These are phyloP conservation scores for Operophtera brumata DNA, from an alignment of 2,888 invertebrate genomes.

Conservation along the genomic window DNA sequence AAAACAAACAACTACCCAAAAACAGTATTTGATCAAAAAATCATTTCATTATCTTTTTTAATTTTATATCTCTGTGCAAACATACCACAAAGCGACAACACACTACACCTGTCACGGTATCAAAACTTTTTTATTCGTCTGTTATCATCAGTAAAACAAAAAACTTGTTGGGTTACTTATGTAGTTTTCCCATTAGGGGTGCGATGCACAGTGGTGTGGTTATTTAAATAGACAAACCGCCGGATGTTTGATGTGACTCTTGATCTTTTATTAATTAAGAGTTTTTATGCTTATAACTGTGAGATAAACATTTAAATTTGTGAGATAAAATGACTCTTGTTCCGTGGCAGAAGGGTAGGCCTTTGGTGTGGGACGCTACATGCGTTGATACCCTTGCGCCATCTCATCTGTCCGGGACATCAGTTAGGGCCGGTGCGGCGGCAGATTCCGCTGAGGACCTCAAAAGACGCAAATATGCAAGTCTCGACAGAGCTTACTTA, in stretches of 20 bases:
- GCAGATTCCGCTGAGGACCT: too few species aligned
- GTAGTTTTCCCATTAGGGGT: constrained; percentile 13
- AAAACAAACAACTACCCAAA: constrained; percentile 38
- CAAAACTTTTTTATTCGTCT: constrained; percentile 14
- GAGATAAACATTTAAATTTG: too few species aligned
- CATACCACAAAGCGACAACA: constrained; percentile 42
- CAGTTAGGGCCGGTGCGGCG: too few species aligned
- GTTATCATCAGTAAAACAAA: constrained; percentile 39
- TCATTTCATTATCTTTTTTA: constrained; percentile 55
- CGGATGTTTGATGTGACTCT: constrained; percentile 44
- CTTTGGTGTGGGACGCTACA: too few species aligned
- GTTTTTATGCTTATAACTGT: not conserved
- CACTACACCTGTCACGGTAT: constrained; percentile 43
- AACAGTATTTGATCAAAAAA: constrained; percentile 47
- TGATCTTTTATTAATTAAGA: constrained; percentile 37
- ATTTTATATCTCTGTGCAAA: constrained; percentile 56
- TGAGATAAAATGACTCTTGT: too few species aligned
- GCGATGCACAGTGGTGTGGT: constrained; percentile 40
- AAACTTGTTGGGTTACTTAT: constrained; percentile 35
- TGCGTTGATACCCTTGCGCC: too few species aligned
- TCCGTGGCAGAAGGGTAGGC: too few species aligned
- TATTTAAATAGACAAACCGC: constrained; percentile 38
- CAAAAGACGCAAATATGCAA: too few species aligned
- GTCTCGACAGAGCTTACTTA: too few species aligned
- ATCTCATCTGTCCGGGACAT: too few species aligned